Percentiles rank a stretch among this genome's conserved stretches.
These are phyloP conservation scores for Leptoteleia sp. DNA, from an alignment of 1,140 invertebrate genomes.

Conservation along the genomic window DNA sequence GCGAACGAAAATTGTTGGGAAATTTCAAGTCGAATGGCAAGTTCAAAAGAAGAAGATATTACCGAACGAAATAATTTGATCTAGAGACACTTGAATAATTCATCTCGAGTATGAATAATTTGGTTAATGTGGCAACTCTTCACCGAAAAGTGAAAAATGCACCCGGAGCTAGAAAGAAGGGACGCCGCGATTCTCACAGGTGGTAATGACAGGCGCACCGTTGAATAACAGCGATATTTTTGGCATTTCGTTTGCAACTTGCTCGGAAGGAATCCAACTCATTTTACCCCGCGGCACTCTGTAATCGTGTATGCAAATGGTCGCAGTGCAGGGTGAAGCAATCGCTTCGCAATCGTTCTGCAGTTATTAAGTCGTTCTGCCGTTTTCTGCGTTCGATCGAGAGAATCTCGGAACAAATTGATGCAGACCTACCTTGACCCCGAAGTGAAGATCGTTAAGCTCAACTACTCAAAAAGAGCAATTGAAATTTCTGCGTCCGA, in stretches of 20 bases:
- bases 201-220: slow-evolving; percentile 60
- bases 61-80: background rate
- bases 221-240: slow-evolving; percentile 70
- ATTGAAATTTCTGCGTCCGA: slow-evolving; percentile 51
- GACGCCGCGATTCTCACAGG: slow-evolving; percentile 50
- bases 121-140: slow-evolving; percentile 34
- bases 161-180: slow-evolving; percentile 17
- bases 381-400: slow-evolving; percentile 76
- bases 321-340: slow-evolving; percentile 75
- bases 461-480: slow-evolving; percentile 47
- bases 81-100: slow-evolving; percentile 50
- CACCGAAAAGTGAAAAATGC: slow-evolving; percentile 39
- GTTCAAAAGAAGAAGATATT: slow-evolving; percentile 6
- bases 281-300: slow-evolving; percentile 71
- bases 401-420: slow-evolving; percentile 74
- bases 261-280: slow-evolving; percentile 63
- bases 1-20: background rate
- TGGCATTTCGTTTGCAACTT: slow-evolving; percentile 70
- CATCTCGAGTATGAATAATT: slow-evolving; percentile 50
- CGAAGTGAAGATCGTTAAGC: slow-evolving; percentile 63
- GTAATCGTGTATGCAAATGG: slow-evolving; percentile 82
- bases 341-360: slow-evolving; percentile 78
- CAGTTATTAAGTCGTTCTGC: slow-evolving; percentile 80
- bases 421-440: slow-evolving; percentile 76
- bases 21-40: background rate